These are phyloP conservation scores for Asarcornis scutulata DNA, from an alignment of 2,113 vertebrate genomes.

Conservation along the genomic window DNA sequence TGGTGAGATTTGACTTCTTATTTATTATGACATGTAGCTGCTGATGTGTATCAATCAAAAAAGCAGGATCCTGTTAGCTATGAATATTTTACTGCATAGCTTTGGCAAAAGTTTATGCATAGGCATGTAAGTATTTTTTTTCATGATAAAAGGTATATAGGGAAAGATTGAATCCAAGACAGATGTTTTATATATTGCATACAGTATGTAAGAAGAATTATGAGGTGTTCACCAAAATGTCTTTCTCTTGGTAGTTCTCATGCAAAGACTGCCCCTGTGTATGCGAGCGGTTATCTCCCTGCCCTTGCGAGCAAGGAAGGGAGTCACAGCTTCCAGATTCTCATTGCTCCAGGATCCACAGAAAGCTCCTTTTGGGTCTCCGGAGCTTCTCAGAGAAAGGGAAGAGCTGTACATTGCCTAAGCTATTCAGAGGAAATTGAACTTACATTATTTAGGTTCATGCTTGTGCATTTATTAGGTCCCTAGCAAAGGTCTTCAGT, in stretches of 20 bases:
- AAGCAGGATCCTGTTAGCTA: neutral
- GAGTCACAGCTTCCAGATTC: neutral
- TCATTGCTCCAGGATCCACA: neutral
- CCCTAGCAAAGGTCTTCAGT: neutral
- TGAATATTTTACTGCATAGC: neutral
- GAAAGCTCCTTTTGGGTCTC: neutral
- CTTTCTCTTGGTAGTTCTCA: neutral
- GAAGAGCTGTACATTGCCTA: neutral
- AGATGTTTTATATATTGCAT: neutral
- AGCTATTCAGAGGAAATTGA: neutral
- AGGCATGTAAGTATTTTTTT: neutral
- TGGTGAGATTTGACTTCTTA: neutral
- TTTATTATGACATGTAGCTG: neutral
- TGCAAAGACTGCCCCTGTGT: neutral
- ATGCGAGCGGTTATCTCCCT: neutral
- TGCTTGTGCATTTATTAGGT: rapidly evolving
- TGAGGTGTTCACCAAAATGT: neutral
- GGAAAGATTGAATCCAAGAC: neutral
- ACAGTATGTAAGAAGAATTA: neutral
- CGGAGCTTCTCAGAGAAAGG: neutral
- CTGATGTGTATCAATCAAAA: neutral
- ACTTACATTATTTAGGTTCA: neutral
- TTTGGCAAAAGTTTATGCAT: neutral
- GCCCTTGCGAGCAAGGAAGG: neutral
- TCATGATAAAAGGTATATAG: neutral